A percentile compares a stretch with the other conserved stretches of the same genome.
Evolutionary conservation across 2,888 invertebrate genomes (phyloP).

Genomic region (Altica lythri): DNA sequence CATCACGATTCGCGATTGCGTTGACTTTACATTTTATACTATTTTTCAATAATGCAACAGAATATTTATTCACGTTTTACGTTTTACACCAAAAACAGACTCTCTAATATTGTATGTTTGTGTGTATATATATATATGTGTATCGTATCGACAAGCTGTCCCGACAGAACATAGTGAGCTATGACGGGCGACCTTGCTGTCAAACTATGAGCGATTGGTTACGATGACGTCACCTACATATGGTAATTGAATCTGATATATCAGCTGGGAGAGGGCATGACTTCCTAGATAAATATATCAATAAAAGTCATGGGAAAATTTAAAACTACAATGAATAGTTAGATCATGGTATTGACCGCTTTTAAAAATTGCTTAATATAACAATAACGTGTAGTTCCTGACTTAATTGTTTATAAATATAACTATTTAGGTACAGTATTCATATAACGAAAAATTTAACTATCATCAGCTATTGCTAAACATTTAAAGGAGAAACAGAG

Average conservation of each 20-base stretch:
- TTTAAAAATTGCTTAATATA: no score
- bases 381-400: no score
- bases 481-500: no score
- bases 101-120: slow-evolving; percentile 6
- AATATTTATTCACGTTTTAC: no score
- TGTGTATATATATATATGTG: no score
- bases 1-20: slow-evolving; percentile 20
- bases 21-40: not conserved
- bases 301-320: no score
- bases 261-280: slow-evolving; percentile 33
- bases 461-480: no score
- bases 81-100: slow-evolving; percentile 26
- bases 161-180: slow-evolving; percentile 24
- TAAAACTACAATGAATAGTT: no score
- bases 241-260: slow-evolving; percentile 41
- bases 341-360: no score
- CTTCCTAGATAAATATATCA: slow-evolving; percentile 13
- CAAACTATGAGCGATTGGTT: slow-evolving; percentile 43
- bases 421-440: no score
- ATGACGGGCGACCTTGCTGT: slow-evolving; percentile 42
- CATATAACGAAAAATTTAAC: no score
- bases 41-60: not conserved
- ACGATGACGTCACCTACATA: slow-evolving; percentile 44
- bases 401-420: no score
- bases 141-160: slow-evolving; percentile 25